A percentile compares a stretch with the other conserved stretches of the same genome.
Conservation (phyloP, 2,888 invertebrate genomes). For the Monopis laevigella region DNA sequence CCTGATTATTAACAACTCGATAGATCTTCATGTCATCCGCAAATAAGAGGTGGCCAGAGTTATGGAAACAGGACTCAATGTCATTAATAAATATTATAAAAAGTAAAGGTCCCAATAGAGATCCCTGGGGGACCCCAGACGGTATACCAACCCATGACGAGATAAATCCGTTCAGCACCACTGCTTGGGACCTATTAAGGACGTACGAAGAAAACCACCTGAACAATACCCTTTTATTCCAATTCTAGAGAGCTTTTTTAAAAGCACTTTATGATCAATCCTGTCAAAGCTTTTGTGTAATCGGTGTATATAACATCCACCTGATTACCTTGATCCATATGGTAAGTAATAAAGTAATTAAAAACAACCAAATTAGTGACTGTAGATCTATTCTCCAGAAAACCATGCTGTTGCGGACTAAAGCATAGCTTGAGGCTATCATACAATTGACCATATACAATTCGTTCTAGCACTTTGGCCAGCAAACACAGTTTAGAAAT, state of each 20-base stretch:
- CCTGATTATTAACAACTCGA: background rate
- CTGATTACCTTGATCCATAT: constrained; percentile 10
- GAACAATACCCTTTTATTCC: constrained; percentile 1
- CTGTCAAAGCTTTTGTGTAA: constrained; percentile 19
- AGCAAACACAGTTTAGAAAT: constrained; percentile 13
- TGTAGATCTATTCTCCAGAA: constrained; percentile 18
- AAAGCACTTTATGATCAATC: constrained; percentile 12
- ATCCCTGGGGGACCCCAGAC: constrained; percentile 15
- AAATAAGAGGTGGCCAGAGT: constrained; percentile 1
- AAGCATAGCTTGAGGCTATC: constrained; percentile 12
- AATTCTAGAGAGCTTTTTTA: constrained; percentile 1
- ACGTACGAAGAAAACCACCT: constrained; percentile 13
- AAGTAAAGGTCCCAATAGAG: constrained; percentile 11
- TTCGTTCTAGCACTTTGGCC: constrained; percentile 14
- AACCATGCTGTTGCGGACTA: constrained; percentile 15
- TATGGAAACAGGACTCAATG: background rate
- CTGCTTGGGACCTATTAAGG: constrained; percentile 8
- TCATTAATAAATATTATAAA: constrained; percentile 13
- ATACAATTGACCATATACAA: constrained; percentile 12
- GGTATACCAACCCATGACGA: too few relatives aligned
- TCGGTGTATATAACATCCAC: constrained; percentile 19
- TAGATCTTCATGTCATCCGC: constrained; percentile 14
- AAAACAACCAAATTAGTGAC: constrained; percentile 16
- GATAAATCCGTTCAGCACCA: constrained; percentile 10
- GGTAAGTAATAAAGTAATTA: constrained; percentile 7